Conservation (phyloP, 2,888 invertebrate genomes). For the Tachina fera region DNA sequence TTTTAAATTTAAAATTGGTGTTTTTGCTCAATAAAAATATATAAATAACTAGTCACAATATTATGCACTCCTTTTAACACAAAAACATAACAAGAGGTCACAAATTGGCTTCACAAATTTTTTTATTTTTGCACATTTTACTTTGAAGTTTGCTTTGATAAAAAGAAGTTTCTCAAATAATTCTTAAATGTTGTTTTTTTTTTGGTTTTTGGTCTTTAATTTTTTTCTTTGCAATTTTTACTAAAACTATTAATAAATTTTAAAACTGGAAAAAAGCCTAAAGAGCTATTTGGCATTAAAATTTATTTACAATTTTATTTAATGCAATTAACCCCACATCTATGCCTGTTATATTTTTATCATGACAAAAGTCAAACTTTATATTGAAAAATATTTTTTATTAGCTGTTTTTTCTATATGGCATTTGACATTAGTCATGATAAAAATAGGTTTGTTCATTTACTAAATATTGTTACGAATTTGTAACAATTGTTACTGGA, state of each 20-base stretch:
- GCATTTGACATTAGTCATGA: too few species aligned
- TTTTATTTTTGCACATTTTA: conserved; percentile 52
- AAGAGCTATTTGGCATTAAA: neutral
- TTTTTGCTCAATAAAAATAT: conserved; percentile 46
- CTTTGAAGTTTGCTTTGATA: conserved; percentile 35
- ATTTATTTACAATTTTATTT: conserved; percentile 12
- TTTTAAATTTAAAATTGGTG: conserved; percentile 58
- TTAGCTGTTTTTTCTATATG: too few species aligned
- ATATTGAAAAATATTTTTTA: too few species aligned
- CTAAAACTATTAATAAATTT: conserved; percentile 13
- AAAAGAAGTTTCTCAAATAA: conserved; percentile 32
- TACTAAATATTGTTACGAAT: too few species aligned
- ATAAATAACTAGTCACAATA: conserved; percentile 11
- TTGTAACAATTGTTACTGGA: too few species aligned
- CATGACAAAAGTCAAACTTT: too few species aligned
- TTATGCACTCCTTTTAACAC: conserved; percentile 53
- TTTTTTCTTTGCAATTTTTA: conserved; percentile 12
- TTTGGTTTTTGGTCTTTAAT: conserved; percentile 29
- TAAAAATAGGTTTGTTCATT: too few species aligned
- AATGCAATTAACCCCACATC: neutral
- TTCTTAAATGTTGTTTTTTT: conserved; percentile 1
- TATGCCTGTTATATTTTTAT: too few species aligned
- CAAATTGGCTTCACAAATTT: conserved; percentile 61
- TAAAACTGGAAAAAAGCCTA: neutral
- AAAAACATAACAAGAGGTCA: conserved; percentile 21